Conservation (phyloP, 2,797 vertebrate genomes). For the Synanceia verrucosa region DNA sequence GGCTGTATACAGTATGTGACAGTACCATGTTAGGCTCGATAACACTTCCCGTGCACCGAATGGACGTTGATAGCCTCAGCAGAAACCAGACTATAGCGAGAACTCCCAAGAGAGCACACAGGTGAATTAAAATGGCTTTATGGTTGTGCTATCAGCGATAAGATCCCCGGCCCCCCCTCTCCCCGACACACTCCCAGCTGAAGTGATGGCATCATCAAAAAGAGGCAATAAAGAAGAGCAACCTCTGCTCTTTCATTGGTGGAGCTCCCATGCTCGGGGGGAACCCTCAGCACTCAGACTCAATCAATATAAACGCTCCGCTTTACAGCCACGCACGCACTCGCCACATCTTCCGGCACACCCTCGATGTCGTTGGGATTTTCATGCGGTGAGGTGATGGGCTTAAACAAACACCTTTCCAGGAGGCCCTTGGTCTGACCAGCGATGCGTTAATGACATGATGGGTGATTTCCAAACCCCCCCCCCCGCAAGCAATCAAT, state of each 20-base stretch:
- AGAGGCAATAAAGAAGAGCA: constrained; percentile 65
- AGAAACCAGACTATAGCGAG: constrained; percentile 34
- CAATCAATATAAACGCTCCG: constrained; percentile 62
- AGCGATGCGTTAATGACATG: constrained; percentile 52
- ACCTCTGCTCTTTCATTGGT: constrained; percentile 58
- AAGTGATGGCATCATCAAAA: constrained; percentile 77
- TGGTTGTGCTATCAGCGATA: constrained; percentile 60
- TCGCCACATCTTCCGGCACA: constrained; percentile 31
- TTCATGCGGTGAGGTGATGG: constrained; percentile 22
- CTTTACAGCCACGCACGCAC: constrained; percentile 44
- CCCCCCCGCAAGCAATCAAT: constrained; percentile 66
- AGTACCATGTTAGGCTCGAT: constrained; percentile 11
- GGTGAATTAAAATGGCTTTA: constrained; percentile 67
- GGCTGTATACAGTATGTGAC: constrained; percentile 9
- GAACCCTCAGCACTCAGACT: constrained; percentile 61
- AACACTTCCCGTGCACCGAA: constrained; percentile 24
- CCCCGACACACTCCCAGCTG: constrained; percentile 44
- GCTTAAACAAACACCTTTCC: constrained; percentile 47
- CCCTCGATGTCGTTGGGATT: constrained; percentile 10
- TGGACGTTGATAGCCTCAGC: constrained; percentile 48
- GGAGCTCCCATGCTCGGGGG: constrained; percentile 43
- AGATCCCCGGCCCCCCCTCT: constrained; percentile 23
- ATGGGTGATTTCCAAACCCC: constrained; percentile 55
- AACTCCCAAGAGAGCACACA: constrained; percentile 44
- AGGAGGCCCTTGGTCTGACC: constrained; percentile 43